Percentiles rank a stretch among this genome's conserved stretches.
phyloP scores from a whole-genome alignment of 2,797 vertebrate genomes.

The Silurus lanzhouensis region DNA sequence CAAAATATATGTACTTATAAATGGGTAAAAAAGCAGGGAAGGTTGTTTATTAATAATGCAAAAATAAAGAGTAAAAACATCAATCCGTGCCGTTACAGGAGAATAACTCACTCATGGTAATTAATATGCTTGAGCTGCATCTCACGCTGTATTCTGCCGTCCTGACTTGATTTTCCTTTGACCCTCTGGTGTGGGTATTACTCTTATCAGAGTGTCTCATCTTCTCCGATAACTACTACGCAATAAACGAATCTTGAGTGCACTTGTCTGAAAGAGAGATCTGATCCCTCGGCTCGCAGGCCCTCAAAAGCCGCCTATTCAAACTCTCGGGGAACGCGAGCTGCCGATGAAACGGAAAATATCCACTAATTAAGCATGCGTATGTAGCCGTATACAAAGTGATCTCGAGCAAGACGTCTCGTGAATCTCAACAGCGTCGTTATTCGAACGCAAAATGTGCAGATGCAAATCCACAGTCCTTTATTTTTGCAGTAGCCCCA shows the following conservation, averaged over 20 bases:
- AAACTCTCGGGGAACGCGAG: neutral
- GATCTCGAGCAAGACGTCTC: neutral
- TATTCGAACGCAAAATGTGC: neutral
- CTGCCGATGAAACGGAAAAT: neutral
- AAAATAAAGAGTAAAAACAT: neutral
- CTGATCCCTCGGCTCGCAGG: neutral
- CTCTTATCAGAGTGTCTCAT: neutral
- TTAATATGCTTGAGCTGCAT: neutral
- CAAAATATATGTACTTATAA: no score
- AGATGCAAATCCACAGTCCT: neutral
- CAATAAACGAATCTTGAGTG: neutral
- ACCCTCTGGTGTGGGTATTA: neutral
- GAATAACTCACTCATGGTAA: neutral
- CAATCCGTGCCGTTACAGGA: neutral
- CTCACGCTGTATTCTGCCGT: neutral
- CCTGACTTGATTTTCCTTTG: neutral
- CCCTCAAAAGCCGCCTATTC: neutral
- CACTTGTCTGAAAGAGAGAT: conserved; percentile 7
- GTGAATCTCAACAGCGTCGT: neutral
- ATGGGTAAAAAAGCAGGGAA: no score
- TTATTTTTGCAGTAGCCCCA: conserved; percentile 6
- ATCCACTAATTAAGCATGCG: neutral
- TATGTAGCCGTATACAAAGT: no score
- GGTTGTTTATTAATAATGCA: no score
- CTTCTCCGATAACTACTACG: neutral